phyloP scores from a whole-genome alignment of 2,797 vertebrate species.

The Coranthus polyacanthus region DNA sequence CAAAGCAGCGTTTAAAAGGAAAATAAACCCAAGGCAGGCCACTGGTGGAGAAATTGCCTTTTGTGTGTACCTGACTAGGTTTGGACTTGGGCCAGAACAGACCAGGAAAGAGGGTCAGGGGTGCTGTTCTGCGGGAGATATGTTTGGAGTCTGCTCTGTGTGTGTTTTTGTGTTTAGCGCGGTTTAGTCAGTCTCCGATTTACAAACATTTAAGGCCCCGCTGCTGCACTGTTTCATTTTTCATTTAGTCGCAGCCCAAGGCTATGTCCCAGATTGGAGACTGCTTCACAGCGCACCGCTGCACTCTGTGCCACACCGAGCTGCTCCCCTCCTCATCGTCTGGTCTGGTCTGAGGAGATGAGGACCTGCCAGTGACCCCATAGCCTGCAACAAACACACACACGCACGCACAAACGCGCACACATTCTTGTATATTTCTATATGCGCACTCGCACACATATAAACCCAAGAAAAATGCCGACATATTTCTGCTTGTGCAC shows the following conservation, averaged over 20 bases:
- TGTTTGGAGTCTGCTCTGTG: conserved; percentile 71
- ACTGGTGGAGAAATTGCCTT: conserved; percentile 48
- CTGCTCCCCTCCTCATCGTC: conserved; percentile 77
- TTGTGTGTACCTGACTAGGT: conserved; percentile 61
- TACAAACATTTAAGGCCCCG: conserved; percentile 80
- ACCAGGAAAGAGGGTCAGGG: conserved; percentile 71
- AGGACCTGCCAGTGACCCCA: conserved; percentile 81
- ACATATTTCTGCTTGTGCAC: conserved; percentile 59
- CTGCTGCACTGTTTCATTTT: conserved; percentile 79
- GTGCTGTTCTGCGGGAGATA: conserved; percentile 73
- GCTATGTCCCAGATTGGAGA: conserved; percentile 81
- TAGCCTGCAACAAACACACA: conserved; percentile 63
- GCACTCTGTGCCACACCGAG: conserved; percentile 60
- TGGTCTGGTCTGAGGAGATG: conserved; percentile 80
- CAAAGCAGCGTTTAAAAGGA: conserved; percentile 59
- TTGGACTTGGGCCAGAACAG: conserved; percentile 55
- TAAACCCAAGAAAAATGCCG: conserved; percentile 28
- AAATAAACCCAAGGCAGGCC: conserved; percentile 57
- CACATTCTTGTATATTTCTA: conserved; percentile 69
- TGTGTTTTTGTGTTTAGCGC: conserved; percentile 76
- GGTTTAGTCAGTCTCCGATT: conserved; percentile 80
- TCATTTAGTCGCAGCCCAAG: conserved; percentile 83
- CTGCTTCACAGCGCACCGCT: conserved; percentile 65
- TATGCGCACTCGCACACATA: conserved; percentile 63
- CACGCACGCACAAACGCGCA: conserved; percentile 56